These are phyloP conservation scores for Myopa testacea DNA, from an alignment of 2,888 invertebrate genomes.

Conservation along the genomic window DNA sequence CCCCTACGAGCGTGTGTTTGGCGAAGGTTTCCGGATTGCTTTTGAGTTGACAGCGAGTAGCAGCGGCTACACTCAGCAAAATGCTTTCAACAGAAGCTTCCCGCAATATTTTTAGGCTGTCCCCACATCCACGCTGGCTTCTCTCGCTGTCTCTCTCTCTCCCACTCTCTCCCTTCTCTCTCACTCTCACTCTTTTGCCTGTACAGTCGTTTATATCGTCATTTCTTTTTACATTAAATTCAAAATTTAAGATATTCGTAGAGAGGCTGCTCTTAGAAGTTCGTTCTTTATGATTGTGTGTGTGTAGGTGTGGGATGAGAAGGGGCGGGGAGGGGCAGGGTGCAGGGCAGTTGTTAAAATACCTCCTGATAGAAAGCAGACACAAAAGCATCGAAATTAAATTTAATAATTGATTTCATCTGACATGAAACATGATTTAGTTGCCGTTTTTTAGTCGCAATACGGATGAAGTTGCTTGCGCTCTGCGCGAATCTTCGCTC, in stretches of 20 bases:
- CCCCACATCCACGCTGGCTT: background rate
- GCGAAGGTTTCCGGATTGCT: slow-evolving; percentile 19
- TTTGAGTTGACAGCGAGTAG: slow-evolving; percentile 7
- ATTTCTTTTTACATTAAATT: background rate
- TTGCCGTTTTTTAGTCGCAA: no score
- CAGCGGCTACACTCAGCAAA: slow-evolving; percentile 3
- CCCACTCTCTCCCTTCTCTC: background rate
- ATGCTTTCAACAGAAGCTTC: background rate
- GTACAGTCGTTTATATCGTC: background rate
- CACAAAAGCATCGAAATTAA: slow-evolving; percentile 33
- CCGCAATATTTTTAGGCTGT: background rate
- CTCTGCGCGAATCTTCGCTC: no score
- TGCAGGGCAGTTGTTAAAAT: no score
- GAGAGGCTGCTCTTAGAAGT: no score
- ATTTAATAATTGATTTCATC: slow-evolving; percentile 34
- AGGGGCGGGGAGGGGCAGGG: no score
- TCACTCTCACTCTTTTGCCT: background rate
- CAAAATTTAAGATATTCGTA: background rate
- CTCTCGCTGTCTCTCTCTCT: background rate
- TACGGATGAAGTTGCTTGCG: no score
- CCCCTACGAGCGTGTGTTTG: background rate
- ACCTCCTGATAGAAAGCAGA: background rate
- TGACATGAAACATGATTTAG: no score
- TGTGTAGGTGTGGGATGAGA: no score
- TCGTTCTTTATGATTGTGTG: no score